Base-by-base conservation (phyloP, 35 echinoderm and acorn worm species). In the Lytechinus variegatus region DNA sequence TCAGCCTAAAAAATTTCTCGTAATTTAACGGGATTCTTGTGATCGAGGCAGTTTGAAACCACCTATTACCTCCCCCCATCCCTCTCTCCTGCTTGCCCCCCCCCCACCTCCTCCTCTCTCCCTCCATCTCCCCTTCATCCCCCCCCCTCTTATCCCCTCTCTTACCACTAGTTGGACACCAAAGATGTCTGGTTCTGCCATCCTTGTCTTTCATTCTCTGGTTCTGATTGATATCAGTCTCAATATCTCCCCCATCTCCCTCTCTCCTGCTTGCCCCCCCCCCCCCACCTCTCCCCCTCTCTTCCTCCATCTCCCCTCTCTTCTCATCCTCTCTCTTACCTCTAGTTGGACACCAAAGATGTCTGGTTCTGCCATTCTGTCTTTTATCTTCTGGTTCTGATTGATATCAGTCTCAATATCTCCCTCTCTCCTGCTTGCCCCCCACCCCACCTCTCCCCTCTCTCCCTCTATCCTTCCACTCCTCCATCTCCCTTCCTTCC, bases 291-390 rank as follows among this genome's bases (percentile, higher is more conserved):
- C 14, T 52, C 44, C 52, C 1, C 10, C 91, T 54, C 52, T 10
- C 57, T 21, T 2, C 11, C 55, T 19, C 53, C 33, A 16, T 28
- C 10, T 66, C 60, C 4, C 60, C 14, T 13, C 3, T 2, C 8
- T 66, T 5, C 61, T 14, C 11, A 4, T 24, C 28, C 11, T 11
- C 0, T 56, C 11, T 56, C 19, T 87, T 89, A 96, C 96, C 96
- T 96, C 96, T 14, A 96, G 96, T 27, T 96, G 96, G 51, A 96
- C 86, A 13, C 96, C 96, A 94, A 96, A 96, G 92, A 96, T 96
- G 86, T 96, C 92, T 55, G 91, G 53, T n/a, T 54, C 44, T n/a
- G 91, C 52, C 9, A 11, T 9, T 9, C 2, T 44, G 33, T 44
- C 33, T 44, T 44, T 44, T 2, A 44, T 55, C 9, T 7, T 44